A percentile compares a stretch with the other conserved stretches of the same genome.
phyloP scores from a whole-genome alignment of 2,888 invertebrate genomes.

The Buathra laborator region DNA sequence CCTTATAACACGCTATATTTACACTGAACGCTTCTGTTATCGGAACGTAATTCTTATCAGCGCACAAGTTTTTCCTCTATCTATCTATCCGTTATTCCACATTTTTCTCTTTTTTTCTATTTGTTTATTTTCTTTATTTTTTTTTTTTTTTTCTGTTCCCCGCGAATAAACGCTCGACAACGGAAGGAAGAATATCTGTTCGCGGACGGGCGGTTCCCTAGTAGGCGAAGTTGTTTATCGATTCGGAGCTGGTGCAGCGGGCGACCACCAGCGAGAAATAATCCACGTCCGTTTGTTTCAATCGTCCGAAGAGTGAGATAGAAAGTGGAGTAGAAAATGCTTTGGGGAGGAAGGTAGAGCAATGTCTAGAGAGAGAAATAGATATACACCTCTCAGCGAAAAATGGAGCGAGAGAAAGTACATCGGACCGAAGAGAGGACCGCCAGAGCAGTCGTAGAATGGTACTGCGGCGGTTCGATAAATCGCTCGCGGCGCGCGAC shows the following conservation, averaged over 20 bases:
- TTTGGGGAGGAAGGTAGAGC: not conserved
- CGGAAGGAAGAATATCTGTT: conserved; percentile 21
- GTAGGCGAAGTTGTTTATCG: conserved; percentile 55
- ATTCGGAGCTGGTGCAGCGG: conserved; percentile 38
- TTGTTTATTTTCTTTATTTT: not conserved
- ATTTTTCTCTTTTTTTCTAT: not conserved
- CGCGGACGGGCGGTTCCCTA: conserved; percentile 34
- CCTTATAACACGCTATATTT: conserved; percentile 23
- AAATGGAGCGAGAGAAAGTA: conserved; percentile 1
- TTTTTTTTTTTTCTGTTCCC: conserved; percentile 7
- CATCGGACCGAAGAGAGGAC: conserved; percentile 21
- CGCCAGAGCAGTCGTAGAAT: conserved; percentile 18
- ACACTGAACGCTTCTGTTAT: conserved; percentile 28
- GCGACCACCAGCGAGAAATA: conserved; percentile 58
- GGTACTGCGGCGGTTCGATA: conserved; percentile 51
- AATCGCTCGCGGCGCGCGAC: conserved; percentile 63
- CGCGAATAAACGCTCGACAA: conserved; percentile 37
- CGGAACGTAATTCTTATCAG: conserved; percentile 29
- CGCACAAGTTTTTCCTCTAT: not conserved
- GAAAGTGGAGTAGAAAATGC: conserved; percentile 3
- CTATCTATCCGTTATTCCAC: not conserved
- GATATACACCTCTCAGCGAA: conserved; percentile 25
- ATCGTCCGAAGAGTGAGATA: conserved; percentile 55
- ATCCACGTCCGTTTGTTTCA: conserved; percentile 63
- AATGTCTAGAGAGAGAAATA: conserved; percentile 4